A percentile compares a stretch with the other conserved stretches of the same genome.
phyloP scores from a whole-genome alignment of 2,888 invertebrate species.

The Rhagophthalmus giganteus region DNA sequence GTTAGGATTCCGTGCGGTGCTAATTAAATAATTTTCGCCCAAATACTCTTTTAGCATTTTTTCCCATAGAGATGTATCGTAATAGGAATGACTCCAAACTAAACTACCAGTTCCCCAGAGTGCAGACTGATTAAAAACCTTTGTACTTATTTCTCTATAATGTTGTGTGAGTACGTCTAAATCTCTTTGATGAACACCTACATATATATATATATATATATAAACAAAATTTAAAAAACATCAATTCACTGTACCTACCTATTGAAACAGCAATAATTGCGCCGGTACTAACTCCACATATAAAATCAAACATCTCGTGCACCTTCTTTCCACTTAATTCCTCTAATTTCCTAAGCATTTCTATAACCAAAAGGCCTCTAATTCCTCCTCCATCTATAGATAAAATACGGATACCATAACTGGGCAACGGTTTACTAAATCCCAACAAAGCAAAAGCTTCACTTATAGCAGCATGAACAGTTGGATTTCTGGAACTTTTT shows the following conservation, averaged over 20 bases:
- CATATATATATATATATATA: neutral
- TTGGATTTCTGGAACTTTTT: conserved; percentile 50
- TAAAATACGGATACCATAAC: conserved; percentile 77
- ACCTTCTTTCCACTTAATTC: conserved; percentile 67
- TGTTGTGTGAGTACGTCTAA: conserved; percentile 64
- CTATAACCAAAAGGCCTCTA: conserved; percentile 82
- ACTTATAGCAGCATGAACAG: conserved; percentile 49
- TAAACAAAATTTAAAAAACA: neutral
- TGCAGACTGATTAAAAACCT: conserved; percentile 69
- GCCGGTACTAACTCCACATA: conserved; percentile 83
- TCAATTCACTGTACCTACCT: no score
- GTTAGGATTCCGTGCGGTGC: conserved; percentile 59
- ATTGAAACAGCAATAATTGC: conserved; percentile 77
- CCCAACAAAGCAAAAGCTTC: conserved; percentile 73
- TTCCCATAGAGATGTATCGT: conserved; percentile 85
- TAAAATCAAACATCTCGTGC: conserved; percentile 82
- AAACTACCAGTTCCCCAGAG: conserved; percentile 73
- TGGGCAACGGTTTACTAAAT: conserved; percentile 67
- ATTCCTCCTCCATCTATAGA: conserved; percentile 91
- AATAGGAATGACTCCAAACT: conserved; percentile 86
- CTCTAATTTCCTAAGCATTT: conserved; percentile 79
- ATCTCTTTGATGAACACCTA: conserved; percentile 54
- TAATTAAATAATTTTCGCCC: conserved; percentile 64
- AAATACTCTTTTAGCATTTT: conserved; percentile 69
- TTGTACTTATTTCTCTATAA: conserved; percentile 63